A percentile compares a stretch with the other conserved stretches of the same genome.
phyloP scores from a whole-genome alignment of 1,140 invertebrate genomes.

The Andrena cerasifolii region DNA sequence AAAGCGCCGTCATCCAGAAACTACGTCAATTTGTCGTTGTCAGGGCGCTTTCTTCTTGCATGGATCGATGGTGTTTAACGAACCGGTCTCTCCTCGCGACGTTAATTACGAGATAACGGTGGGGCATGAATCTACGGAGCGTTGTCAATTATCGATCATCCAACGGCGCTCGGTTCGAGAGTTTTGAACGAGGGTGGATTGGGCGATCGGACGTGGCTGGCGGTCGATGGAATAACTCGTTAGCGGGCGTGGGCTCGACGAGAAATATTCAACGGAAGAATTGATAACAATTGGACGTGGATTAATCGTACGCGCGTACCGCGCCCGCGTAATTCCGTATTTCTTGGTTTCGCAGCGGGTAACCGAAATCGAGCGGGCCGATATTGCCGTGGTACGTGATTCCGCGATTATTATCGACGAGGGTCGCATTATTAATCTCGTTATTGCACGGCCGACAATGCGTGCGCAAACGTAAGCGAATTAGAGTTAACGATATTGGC shows the following conservation, averaged over 20 bases:
- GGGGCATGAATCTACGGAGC: not conserved
- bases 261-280: not conserved
- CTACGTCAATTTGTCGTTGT: slow-evolving; percentile 53
- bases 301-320: not conserved
- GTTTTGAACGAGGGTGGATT: not conserved
- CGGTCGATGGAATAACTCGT: too few relatives aligned
- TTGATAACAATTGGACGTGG: not conserved
- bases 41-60: not conserved
- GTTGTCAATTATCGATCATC: slow-evolving; percentile 29
- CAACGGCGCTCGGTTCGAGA: not conserved
- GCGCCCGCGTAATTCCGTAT: not conserved
- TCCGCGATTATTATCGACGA: slow-evolving; percentile 61
- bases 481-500: slow-evolving; percentile 64
- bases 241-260: too few relatives aligned
- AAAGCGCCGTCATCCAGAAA: not conserved
- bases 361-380: slow-evolving; percentile 47
- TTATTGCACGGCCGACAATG: slow-evolving; percentile 47
- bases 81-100: slow-evolving; percentile 19
- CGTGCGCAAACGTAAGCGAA: slow-evolving; percentile 49
- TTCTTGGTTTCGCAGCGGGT: not conserved
- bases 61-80: slow-evolving; percentile 14
- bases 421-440: slow-evolving; percentile 64
- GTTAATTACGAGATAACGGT: slow-evolving; percentile 28
- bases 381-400: slow-evolving; percentile 58
- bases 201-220: too few relatives aligned